A percentile compares a stretch with the other conserved stretches of the same genome.
These are phyloP conservation scores for Pedionomus torquatus DNA, from an alignment of 2,113 vertebrate species.

Conservation along the genomic window DNA sequence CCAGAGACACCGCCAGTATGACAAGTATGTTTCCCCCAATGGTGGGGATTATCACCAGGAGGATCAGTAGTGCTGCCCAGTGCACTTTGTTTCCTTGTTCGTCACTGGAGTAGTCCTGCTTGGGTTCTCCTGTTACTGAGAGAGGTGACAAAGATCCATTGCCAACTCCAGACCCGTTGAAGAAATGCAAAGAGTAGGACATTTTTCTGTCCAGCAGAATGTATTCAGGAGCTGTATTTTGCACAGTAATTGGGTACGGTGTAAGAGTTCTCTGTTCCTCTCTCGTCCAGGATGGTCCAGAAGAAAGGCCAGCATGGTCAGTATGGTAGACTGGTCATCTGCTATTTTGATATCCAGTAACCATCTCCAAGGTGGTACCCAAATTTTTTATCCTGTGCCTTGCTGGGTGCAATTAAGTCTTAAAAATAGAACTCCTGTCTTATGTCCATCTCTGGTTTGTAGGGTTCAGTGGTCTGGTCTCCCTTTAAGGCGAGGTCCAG, in stretches of 20 bases:
- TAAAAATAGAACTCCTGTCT: neutral
- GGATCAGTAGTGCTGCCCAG: slow-evolving; percentile 89
- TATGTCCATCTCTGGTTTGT: slow-evolving; percentile 34
- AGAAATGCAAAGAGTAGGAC: slow-evolving; percentile 41
- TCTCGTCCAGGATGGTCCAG: slow-evolving; percentile 75
- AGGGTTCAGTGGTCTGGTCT: neutral
- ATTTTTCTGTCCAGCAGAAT: slow-evolving; percentile 48
- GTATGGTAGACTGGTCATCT: slow-evolving; percentile 72
- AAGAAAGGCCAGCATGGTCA: slow-evolving; percentile 87
- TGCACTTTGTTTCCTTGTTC: slow-evolving; percentile 65
- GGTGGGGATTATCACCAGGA: slow-evolving; percentile 93
- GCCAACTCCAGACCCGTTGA: slow-evolving; percentile 43
- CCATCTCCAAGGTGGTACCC: neutral
- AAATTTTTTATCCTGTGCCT: slow-evolving; percentile 8
- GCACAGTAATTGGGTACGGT: slow-evolving; percentile 53
- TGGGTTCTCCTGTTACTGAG: slow-evolving; percentile 41
- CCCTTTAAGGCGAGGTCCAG: neutral
- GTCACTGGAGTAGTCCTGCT: slow-evolving; percentile 39
- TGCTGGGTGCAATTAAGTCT: neutral
- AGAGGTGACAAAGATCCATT: slow-evolving; percentile 35
- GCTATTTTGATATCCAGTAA: slow-evolving; percentile 53
- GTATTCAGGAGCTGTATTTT: slow-evolving; percentile 51
- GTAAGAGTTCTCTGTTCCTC: slow-evolving; percentile 39
- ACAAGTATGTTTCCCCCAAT: slow-evolving; percentile 96
- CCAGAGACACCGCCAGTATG: slow-evolving; percentile 92